Percentiles rank a stretch among this genome's conserved stretches.
These are phyloP conservation scores for Tenthredo notha DNA, from an alignment of 2,888 invertebrate genomes.

Conservation along the genomic window DNA sequence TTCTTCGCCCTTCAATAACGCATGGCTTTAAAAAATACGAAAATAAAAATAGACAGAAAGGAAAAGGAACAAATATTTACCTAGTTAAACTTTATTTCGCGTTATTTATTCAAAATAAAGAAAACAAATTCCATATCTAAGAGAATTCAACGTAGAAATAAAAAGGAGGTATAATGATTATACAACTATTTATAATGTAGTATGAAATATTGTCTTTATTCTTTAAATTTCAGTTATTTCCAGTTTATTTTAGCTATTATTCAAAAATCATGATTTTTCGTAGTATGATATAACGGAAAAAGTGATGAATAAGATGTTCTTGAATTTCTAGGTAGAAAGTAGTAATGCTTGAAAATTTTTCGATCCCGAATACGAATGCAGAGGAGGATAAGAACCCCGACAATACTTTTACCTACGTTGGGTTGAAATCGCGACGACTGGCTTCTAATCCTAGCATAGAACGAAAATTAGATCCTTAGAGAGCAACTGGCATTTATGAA, in stretches of 20 bases:
- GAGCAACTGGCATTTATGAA: constrained; percentile 67
- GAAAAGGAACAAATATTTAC: neutral
- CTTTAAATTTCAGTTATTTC: neutral
- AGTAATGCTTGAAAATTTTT: neutral
- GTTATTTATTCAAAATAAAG: neutral
- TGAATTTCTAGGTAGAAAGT: neutral
- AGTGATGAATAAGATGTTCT: neutral
- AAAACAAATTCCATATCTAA: neutral
- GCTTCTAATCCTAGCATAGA: constrained; percentile 75
- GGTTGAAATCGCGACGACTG: constrained; percentile 58
- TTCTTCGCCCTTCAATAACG: neutral
- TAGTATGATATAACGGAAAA: neutral
- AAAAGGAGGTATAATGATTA: neutral
- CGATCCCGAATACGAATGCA: neutral
- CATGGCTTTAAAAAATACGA: neutral
- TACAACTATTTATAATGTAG: neutral
- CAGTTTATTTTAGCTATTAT: neutral
- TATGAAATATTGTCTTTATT: neutral
- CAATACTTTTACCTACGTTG: constrained; percentile 43
- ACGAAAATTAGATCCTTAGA: constrained; percentile 73
- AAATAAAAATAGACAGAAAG: neutral
- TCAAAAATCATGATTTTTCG: neutral
- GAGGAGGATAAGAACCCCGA: neutral
- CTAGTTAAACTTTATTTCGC: neutral
- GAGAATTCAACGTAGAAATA: neutral